Evolutionary conservation across 2,113 vertebrate genomes (phyloP), one percentile per base, ranked within the genome.

Genomic region (Labeo catla): DNA sequence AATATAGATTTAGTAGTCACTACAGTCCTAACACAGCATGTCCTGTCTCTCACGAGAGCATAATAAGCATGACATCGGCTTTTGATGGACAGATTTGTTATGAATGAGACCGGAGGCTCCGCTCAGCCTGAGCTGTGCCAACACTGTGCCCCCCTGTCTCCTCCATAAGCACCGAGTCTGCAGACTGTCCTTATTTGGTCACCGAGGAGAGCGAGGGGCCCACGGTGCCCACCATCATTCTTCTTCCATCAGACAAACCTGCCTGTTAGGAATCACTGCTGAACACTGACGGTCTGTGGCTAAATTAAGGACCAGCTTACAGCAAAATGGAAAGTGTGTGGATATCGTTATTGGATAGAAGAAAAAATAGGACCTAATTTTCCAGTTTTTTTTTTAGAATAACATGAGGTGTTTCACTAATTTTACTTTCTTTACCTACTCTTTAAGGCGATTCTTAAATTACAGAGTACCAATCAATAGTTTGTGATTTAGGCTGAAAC

Each of bases 131-230:
- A 54, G 21, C 91, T 39, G 92, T 94, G 93, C 93, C 93, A 95
- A 87, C 89, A 88, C 85, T 50, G 86, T 91, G 90, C 86, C 90
- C 47, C 28, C 88, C 80, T 11, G 89, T 89, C 92, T 93, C 92
- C 84, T 85, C 86, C 80, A n/a, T 54, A 86, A 86, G 89, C 82
- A 84, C 83, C 81, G 87, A 81, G 83, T 88, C 90, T 80, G 86
- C 90, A 92, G 89, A 92, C 92, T 83, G 91, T 16, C 94, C 94
- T 91, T 95, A 95, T 94, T 94, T 94, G 94, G 95, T 89, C 86
- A 90, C 89, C 45, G 0, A 81, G 70, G 83, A 86, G 87, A 88
- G 39, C 21, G 82, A 70, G 81, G 90, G 66, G 90, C 86, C 88
- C 86, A 79, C 13, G 49, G 80, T 90, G 87, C 89, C 89, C 86